phyloP scores from a whole-genome alignment of 2,888 invertebrate genomes.

The Drosophila mettleri region DNA sequence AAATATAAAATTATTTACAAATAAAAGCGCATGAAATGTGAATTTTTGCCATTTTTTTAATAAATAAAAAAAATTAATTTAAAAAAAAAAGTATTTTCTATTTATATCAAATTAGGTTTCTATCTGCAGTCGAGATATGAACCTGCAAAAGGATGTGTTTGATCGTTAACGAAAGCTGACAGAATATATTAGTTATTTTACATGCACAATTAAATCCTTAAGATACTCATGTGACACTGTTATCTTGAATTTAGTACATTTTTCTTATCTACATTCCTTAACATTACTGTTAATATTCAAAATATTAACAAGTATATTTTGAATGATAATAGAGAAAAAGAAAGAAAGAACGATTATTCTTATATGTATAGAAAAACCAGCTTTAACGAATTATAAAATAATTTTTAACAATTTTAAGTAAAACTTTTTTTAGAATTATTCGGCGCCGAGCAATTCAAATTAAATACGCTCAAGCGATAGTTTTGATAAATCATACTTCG shows the following conservation, averaged over 20 bases:
- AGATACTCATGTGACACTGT: background rate
- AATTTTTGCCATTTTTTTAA: slow-evolving; percentile 4
- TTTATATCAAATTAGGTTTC: background rate
- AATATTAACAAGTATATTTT: too few species aligned
- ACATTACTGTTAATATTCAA: too few species aligned
- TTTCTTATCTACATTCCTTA: too few species aligned
- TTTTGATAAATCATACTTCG: background rate
- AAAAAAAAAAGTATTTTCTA: background rate
- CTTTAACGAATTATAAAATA: too few species aligned
- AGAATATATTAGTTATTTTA: background rate
- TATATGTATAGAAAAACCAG: too few species aligned
- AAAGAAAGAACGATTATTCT: too few species aligned
- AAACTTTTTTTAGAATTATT: too few species aligned
- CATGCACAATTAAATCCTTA: background rate
- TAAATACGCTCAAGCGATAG: background rate
- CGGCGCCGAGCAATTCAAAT: background rate
- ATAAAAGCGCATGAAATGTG: slow-evolving; percentile 36
- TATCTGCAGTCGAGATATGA: background rate
- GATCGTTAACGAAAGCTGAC: background rate
- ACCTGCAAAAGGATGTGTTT: background rate
- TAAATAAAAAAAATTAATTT: background rate
- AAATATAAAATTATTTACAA: slow-evolving; percentile 40
- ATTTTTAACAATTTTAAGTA: too few species aligned
- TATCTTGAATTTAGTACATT: background rate
- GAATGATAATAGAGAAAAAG: too few species aligned